Base-by-base conservation (phyloP, 2,113 vertebrate genomes). In the Oryzias curvinotus region DNA sequence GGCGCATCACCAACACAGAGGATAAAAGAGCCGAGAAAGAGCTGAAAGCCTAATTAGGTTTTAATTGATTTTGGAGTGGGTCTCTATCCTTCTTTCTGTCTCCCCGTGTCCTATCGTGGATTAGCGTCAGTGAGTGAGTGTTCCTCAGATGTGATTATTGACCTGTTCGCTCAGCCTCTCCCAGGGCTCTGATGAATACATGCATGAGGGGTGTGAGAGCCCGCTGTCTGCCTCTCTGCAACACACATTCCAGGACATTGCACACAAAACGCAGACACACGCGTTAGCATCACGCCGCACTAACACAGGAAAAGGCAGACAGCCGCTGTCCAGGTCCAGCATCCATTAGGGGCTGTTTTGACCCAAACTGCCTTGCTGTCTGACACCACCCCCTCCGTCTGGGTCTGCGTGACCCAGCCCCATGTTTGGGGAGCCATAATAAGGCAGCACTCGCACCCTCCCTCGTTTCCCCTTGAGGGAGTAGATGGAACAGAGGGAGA, bases 11-110 rank as follows among this genome's bases (percentile, higher is more conserved):
- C 71, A 71, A 76, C 68, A 57, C 75, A 14, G 17, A 52, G 80
- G 83, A 88, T 89, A 85, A 89, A 89, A 88, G 77, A 81, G 77
- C 84, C 18, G 80, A 66, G 71, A 89, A 88, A 66, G 68, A 81
- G 87, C 84, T 75, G 83, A 83, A 81, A 85, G 87, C 83, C 84
- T 91, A 91, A 92, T 92, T 90, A 90, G 90, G 85, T 89, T 92
- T 90, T 91, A 91, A 92, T 92, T 90, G 91, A 92, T 92, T 91
- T 90, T 87, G 87, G 83, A 86, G 85, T 88, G 86, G 87, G 83
- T 85, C 85, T 87, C 82, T 86, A 62, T 74, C 71, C 68, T 43
- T 70, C 69, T 65, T 51, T 62, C 63, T 64, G 71, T 69, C 49
- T 51, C 28, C 52, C 52, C 83, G 80, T 83, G 77, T 84, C 81